Evolutionary conservation across 2,797 vertebrate species (phyloP), one percentile per base, ranked within the genome.

Genomic region (Chaenodraco wilsoni): DNA sequence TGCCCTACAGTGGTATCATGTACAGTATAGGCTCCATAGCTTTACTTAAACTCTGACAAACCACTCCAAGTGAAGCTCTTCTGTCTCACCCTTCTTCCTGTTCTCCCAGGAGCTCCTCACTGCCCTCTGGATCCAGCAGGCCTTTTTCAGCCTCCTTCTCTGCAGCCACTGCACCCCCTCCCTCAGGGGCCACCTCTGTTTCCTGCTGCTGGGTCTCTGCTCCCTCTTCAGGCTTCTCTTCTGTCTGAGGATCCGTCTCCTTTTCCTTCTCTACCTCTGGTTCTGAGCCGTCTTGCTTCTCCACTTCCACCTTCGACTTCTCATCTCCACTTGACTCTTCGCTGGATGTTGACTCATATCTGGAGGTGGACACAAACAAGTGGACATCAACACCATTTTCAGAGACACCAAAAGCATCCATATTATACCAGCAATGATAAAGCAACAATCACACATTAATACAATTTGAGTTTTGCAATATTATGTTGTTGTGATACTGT

Each of bases 341-440:
- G 0, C 98, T 99, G 56, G 98, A 99, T 0, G 98, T 98, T 0
- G 95, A 96, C 93, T 99, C 98, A 23, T 99, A 99, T 76, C 98
- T 99, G 75, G 46, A 83, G 45, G 55, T 72, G 40, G 33, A 78
- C 52, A 79, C 10, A 69, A 13, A 69, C 14, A 70, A 68, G 16
- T 45, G 5, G 41, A 81, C 37, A 79, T 16, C 27, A 44, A 64
- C 1, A 31, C 16, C 54, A 21, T 21, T 33, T 66, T 65, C n/a
- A 70, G 7, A 68, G 5, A 52, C 21, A 43, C 12, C 11, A 9
- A 55, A 69, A 72, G 43, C 1, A 60, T 33, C 12, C 13, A 69
- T 27, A 45, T 65, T 13, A 4, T 60, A 17, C 5, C 12, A 40
- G 49, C 13, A 55, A 8, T 44, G 7, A 48, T 46, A 45, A 23